Percentiles rank a stretch among this genome's conserved stretches.
Evolutionary conservation across 2,888 invertebrate genomes (phyloP).

Genomic region (Cheilosia vernalis): DNA sequence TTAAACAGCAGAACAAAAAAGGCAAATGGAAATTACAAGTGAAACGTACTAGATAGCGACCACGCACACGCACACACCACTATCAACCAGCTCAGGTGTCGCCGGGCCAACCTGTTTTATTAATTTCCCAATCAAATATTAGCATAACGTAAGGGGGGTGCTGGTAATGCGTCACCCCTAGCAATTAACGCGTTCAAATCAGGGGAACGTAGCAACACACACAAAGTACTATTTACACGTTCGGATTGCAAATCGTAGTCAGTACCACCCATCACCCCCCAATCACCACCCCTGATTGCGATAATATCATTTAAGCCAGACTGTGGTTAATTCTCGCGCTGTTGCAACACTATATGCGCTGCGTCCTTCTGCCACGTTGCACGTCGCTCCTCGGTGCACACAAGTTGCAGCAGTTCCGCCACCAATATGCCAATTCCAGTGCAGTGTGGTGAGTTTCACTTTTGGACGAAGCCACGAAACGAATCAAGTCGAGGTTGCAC

Average conservation of each 20-base stretch:
- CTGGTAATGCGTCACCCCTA: constrained; percentile 50
- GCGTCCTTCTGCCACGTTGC: constrained; percentile 10
- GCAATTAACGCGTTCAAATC: constrained; percentile 34
- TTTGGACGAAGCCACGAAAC: constrained; percentile 15
- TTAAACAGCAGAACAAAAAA: constrained; percentile 5
- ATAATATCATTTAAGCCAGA: constrained; percentile 68
- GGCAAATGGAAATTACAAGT: constrained; percentile 9
- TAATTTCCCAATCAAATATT: constrained; percentile 53
- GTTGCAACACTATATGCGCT: constrained; percentile 29
- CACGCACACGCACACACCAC: constrained; percentile 30
- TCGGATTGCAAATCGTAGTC: constrained; percentile 46
- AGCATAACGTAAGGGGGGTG: constrained; percentile 35
- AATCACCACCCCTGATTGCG: constrained; percentile 14
- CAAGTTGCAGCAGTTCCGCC: neutral
- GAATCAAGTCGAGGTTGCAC: constrained; percentile 40
- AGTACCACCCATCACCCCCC: neutral
- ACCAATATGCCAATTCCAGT: constrained; percentile 1
- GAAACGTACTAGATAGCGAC: constrained; percentile 30
- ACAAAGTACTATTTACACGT: constrained; percentile 31
- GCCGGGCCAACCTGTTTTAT: constrained; percentile 25
- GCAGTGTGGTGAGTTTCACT: constrained; percentile 50
- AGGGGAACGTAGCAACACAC: neutral
- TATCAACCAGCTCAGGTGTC: neutral
- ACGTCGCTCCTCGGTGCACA: constrained; percentile 5
- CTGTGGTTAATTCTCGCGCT: constrained; percentile 67